These are phyloP conservation scores for Lucinisca nassula DNA, from an alignment of 2,888 invertebrate genomes.

Conservation along the genomic window DNA sequence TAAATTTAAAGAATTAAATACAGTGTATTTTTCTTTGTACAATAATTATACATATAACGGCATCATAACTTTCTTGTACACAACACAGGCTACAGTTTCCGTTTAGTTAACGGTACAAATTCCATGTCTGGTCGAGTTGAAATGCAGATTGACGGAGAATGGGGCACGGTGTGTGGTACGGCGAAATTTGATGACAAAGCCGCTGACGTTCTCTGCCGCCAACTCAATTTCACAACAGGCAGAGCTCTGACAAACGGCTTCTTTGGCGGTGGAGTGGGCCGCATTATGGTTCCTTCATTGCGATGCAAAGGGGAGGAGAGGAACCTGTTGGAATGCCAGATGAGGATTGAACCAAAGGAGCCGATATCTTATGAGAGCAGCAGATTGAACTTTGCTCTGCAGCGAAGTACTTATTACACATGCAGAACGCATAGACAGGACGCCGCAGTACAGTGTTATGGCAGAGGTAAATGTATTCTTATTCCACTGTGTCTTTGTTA, in stretches of 20 bases:
- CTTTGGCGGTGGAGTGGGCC: conserved; percentile 81
- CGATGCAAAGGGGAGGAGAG: conserved; percentile 81
- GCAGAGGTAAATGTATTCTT: conserved; percentile 62
- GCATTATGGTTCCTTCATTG: conserved; percentile 83
- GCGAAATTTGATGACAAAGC: conserved; percentile 91
- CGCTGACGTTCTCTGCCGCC: conserved; percentile 89
- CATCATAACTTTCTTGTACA: background rate
- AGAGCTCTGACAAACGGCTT: conserved; percentile 70
- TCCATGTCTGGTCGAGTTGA: conserved; percentile 89
- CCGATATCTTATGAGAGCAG: conserved; percentile 50
- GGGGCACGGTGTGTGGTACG: conserved; percentile 93
- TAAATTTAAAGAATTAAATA: too few species aligned
- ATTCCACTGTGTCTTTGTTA: background rate
- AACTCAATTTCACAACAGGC: conserved; percentile 77
- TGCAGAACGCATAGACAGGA: conserved; percentile 73
- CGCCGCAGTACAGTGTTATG: conserved; percentile 77
- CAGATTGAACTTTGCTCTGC: conserved; percentile 54
- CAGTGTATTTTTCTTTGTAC: too few species aligned
- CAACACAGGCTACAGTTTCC: conserved; percentile 63
- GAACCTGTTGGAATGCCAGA: conserved; percentile 79
- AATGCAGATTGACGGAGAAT: conserved; percentile 91
- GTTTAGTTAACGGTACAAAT: conserved; percentile 63
- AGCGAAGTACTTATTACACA: conserved; percentile 67
- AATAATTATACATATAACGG: too few species aligned
- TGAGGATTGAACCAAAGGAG: conserved; percentile 69